These are phyloP conservation scores for Jordanella pulchra DNA, from an alignment of 2,797 vertebrate genomes.

Conservation along the genomic window DNA sequence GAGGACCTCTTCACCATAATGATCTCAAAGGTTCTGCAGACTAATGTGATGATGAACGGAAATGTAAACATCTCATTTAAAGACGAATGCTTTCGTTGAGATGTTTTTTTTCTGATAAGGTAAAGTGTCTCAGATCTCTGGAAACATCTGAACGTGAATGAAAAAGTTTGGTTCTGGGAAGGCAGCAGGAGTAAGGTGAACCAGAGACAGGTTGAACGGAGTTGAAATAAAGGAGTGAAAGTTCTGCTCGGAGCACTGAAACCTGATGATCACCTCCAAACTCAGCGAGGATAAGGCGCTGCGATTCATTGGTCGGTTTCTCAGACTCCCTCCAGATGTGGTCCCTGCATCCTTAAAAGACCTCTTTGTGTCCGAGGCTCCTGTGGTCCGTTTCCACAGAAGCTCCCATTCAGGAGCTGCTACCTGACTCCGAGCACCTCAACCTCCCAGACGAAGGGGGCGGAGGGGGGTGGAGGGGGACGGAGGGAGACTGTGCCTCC, in stretches of 20 bases:
- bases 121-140: neutral
- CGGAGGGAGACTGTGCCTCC: neutral
- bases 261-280: neutral
- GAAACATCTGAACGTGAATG: neutral
- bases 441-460: neutral
- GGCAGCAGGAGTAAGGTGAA: neutral
- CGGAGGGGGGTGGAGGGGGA: neutral
- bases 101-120: too few species aligned
- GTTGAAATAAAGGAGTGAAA: neutral
- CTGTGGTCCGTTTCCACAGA: neutral
- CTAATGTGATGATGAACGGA: neutral
- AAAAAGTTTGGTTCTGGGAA: neutral
- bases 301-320: neutral
- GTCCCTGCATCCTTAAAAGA: neutral
- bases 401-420: slow-evolving; percentile 1
- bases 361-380: neutral
- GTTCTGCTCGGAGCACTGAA: neutral
- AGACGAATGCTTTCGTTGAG: neutral
- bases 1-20: neutral
- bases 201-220: neutral
- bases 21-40: too few species aligned
- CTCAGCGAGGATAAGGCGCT: neutral
- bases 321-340: slow-evolving; percentile 5
- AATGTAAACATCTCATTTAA: neutral
- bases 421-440: neutral